phyloP scores from a whole-genome alignment of 2,797 vertebrate species.

The Leuciscus waleckii region DNA sequence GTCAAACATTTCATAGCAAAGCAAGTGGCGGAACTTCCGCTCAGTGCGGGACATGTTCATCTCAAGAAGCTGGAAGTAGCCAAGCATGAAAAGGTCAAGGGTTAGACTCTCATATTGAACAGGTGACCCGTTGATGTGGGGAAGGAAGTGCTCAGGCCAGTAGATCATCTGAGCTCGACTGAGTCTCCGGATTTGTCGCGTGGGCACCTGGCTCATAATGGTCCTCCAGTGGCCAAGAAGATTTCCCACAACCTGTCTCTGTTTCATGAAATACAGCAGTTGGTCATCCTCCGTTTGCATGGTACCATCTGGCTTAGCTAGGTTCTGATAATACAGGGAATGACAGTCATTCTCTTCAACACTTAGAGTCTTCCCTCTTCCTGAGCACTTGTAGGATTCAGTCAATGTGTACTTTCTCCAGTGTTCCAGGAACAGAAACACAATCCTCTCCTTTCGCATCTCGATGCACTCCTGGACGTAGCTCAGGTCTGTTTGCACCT shows the following conservation, averaged over 20 bases:
- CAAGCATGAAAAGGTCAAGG: constrained; percentile 97
- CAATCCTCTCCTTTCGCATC: constrained; percentile 90
- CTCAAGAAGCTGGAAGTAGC: constrained; percentile 97
- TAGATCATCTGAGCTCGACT: constrained; percentile 87
- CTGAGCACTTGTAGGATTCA: constrained; percentile 74
- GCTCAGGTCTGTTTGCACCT: constrained; percentile 83
- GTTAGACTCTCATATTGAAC: constrained; percentile 88
- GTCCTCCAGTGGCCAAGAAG: constrained; percentile 91
- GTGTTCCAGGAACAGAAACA: constrained; percentile 93
- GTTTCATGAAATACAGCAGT: constrained; percentile 85
- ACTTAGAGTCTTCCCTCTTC: constrained; percentile 65
- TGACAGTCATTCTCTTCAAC: constrained; percentile 66
- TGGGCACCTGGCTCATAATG: constrained; percentile 87
- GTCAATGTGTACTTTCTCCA: constrained; percentile 90
- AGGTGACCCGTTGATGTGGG: constrained; percentile 83
- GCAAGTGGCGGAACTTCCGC: constrained; percentile 92
- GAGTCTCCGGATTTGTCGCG: constrained; percentile 81
- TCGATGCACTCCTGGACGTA: constrained; percentile 84
- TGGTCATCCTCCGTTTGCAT: constrained; percentile 82
- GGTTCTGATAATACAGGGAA: constrained; percentile 64
- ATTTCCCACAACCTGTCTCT: constrained; percentile 86
- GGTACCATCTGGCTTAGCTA: constrained; percentile 60
- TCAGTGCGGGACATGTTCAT: constrained; percentile 92
- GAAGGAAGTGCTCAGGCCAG: constrained; percentile 96
- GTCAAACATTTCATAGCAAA: constrained; percentile 99